A percentile compares a stretch with the other conserved stretches of the same genome.
Evolutionary conservation across 1,140 invertebrate species (phyloP).

Genomic region (Cotesia vestalis): DNA sequence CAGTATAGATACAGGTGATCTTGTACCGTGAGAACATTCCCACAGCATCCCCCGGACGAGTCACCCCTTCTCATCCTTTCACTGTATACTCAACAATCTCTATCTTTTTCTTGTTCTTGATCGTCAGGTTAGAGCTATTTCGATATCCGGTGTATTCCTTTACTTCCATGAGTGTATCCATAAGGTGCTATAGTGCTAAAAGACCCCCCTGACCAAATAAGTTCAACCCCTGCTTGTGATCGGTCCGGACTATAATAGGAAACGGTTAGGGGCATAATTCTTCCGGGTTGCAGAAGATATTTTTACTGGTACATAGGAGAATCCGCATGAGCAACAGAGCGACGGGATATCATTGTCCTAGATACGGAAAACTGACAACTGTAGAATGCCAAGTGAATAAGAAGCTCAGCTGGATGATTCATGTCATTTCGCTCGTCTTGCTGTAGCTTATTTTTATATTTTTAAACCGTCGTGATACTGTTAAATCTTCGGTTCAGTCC

Average conservation of each 20-base stretch:
- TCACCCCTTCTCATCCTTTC: conserved; percentile 52
- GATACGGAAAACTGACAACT: conserved; percentile 53
- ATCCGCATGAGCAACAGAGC: conserved; percentile 35
- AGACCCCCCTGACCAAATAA: conserved; percentile 48
- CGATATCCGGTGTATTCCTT: conserved; percentile 31
- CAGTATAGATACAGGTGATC: conserved; percentile 58
- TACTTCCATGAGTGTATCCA: conserved; percentile 21
- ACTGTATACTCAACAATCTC: conserved; percentile 38
- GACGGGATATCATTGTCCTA: conserved; percentile 51
- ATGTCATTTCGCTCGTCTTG: conserved; percentile 7
- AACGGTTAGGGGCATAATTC: conserved; percentile 59
- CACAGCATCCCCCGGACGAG: conserved; percentile 57
- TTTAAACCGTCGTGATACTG: not conserved
- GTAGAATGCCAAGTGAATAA: conserved; percentile 36
- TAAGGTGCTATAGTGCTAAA: conserved; percentile 43
- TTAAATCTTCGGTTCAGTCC: no score
- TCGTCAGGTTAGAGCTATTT: conserved; percentile 29
- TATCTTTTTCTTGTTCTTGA: conserved; percentile 39
- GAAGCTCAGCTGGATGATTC: conserved; percentile 15
- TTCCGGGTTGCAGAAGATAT: conserved; percentile 45
- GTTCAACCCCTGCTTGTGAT: conserved; percentile 40
- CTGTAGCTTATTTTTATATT: not conserved
- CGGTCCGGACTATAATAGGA: conserved; percentile 52
- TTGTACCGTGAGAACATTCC: conserved; percentile 60
- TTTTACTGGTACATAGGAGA: conserved; percentile 13